phyloP scores from a whole-genome alignment of 2,888 invertebrate species.

The Ectobius pallidus region DNA sequence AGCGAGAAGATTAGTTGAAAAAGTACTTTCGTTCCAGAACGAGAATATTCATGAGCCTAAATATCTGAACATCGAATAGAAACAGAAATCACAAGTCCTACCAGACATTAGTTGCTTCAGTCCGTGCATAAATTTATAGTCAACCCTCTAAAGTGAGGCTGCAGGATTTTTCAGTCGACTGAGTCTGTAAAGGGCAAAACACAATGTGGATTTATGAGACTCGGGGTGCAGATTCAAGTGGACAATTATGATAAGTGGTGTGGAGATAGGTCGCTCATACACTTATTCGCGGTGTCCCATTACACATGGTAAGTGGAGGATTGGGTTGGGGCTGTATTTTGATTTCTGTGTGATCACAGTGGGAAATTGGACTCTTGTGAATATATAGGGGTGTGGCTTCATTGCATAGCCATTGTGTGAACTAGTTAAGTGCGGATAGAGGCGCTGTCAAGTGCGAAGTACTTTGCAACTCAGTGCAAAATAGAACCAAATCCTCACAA shows the following conservation, averaged over 20 bases:
- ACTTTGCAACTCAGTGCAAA: not conserved
- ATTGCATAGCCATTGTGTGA: constrained; percentile 21
- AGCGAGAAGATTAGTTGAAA: no score
- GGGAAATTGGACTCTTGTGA: constrained; percentile 7
- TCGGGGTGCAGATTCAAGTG: not conserved
- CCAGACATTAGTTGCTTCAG: no score
- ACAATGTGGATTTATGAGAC: no score
- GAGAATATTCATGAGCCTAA: no score
- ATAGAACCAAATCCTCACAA: no score
- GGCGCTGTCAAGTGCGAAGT: not conserved
- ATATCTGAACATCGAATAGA: no score
- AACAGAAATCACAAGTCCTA: no score
- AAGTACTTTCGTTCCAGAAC: no score
- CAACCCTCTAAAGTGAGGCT: no score
- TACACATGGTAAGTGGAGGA: constrained; percentile 14
- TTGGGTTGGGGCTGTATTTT: not conserved
- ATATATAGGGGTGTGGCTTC: constrained; percentile 2
- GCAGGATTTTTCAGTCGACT: no score
- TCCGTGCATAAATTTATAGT: no score
- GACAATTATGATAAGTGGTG: not conserved
- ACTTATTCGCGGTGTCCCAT: constrained; percentile 1
- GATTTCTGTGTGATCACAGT: constrained; percentile 2
- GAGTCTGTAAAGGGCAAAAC: no score
- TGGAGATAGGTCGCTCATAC: not conserved
- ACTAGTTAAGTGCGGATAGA: constrained; percentile 5